Evolutionary conservation across 2,797 vertebrate species (phyloP), one percentile per base, ranked within the genome.

Genomic region (Acanthornis magna): DNA sequence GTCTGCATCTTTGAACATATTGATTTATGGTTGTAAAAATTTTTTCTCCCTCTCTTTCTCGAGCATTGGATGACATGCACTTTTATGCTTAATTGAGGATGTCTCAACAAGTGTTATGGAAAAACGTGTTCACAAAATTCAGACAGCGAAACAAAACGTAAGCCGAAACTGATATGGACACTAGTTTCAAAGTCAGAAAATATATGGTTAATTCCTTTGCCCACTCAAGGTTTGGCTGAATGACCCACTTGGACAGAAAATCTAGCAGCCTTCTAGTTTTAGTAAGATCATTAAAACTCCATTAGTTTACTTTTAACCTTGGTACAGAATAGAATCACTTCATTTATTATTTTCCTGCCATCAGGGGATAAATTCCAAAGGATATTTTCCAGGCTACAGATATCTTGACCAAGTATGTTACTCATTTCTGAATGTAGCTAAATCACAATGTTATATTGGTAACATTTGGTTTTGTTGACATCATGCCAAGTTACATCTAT

Each of bases 221-320:
- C n/a, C 51, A 38, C 36, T 23, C 25, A 84, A 71, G 26, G 66
- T 68, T 57, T 70, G 3, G 58, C 42, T 78, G 88, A 89, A 86
- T 85, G 55, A 85, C 57, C 50, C 34, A 83, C 8, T 48, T 45
- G 70, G 58, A 88, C 21, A 87, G 62, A 77, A 43, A 79, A 87
- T 42, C 32, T 54, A 87, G 26, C 67, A 25, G 30, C 70, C 38
- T 93, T 76, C 51, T 34, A 7, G 48, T 73, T 90, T 94, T 63
- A 88, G 48, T 58, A 76, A 72, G 75, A 90, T 78, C 61, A 83
- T 83, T 85, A 95, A 83, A 95, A 83, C 9, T 22, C 42, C 18
- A 85, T 87, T 91, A 90, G 22, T 62, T 57, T 86, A 84, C 88
- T 89, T 86, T 93, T 81, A 88, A 93, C 48, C 50, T 86, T 57